Evolutionary conservation across 2,797 vertebrate species (phyloP).

Genomic region (Sebastes aleutianus): DNA sequence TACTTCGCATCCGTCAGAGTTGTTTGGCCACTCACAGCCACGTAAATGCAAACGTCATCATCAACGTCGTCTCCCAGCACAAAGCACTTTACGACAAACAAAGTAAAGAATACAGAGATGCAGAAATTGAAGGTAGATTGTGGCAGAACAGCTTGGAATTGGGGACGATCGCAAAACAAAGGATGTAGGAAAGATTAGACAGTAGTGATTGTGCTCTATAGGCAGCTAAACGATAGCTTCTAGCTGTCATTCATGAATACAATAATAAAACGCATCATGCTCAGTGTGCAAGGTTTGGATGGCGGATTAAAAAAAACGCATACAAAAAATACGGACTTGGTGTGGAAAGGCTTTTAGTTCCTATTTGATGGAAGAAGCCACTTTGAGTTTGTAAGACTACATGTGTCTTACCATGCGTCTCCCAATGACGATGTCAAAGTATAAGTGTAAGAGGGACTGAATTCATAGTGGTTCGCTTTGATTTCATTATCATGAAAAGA

Average conservation of each 20-base stretch:
- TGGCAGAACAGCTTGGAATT: neutral
- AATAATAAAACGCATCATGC: neutral
- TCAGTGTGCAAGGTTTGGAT: neutral
- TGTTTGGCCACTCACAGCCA: neutral
- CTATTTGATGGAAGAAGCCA: neutral
- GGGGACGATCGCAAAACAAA: no score
- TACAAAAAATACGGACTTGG: neutral
- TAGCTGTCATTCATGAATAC: neutral
- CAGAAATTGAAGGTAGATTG: neutral
- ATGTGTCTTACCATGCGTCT: neutral
- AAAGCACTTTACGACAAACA: neutral
- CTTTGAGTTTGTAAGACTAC: neutral
- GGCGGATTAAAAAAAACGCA: neutral
- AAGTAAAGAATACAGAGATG: neutral
- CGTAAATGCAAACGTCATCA: neutral
- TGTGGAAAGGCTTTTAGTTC: neutral
- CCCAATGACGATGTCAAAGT: fast-evolving
- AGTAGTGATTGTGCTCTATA: neutral
- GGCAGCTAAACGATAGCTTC: neutral
- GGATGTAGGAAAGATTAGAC: neutral
- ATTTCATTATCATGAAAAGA: neutral
- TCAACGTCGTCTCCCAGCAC: neutral
- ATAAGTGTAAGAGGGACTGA: neutral
- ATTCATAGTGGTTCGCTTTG: neutral
- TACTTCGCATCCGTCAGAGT: neutral